Conservation (phyloP, 1,140 invertebrate genomes). For the Tribolium madens region DNA sequence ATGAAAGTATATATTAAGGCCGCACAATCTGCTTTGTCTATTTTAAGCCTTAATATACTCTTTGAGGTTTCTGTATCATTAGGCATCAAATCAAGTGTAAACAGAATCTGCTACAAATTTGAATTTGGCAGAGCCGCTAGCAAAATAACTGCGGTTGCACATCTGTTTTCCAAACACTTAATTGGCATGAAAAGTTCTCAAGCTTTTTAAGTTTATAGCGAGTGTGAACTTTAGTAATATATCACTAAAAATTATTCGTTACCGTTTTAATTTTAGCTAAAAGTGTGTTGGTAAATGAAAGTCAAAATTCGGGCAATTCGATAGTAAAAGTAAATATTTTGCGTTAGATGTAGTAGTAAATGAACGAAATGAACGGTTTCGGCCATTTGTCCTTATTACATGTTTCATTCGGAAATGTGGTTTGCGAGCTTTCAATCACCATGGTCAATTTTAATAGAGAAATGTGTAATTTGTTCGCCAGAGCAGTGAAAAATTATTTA, state of each 20-base stretch:
- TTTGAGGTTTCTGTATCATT: constrained; percentile 37
- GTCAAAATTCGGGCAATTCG: background rate
- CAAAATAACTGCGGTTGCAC: constrained; percentile 29
- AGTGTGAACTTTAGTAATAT: constrained; percentile 25
- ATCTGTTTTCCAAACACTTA: constrained; percentile 31
- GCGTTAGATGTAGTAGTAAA: background rate
- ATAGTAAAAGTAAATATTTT: constrained; percentile 8
- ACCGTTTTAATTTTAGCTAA: background rate
- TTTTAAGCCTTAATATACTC: constrained; percentile 28
- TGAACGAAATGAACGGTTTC: constrained; percentile 4
- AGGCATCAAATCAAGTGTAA: constrained; percentile 30
- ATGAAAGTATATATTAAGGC: constrained; percentile 7
- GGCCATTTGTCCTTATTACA: constrained; percentile 31
- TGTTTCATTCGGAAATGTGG: constrained; percentile 32
- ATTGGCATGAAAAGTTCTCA: constrained; percentile 32
- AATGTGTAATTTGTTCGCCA: constrained; percentile 31
- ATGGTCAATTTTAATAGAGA: constrained; percentile 36
- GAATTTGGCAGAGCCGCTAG: constrained; percentile 18
- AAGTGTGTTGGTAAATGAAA: background rate
- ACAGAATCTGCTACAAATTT: constrained; percentile 24
- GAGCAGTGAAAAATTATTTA: constrained; percentile 19
- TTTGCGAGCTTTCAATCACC: constrained; percentile 30
- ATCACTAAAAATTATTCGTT: background rate
- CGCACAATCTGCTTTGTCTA: constrained; percentile 25
- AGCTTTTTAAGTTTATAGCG: constrained; percentile 3